Base-by-base conservation (phyloP, 1,140 invertebrate genomes). In the Drosophila tsacasi region DNA sequence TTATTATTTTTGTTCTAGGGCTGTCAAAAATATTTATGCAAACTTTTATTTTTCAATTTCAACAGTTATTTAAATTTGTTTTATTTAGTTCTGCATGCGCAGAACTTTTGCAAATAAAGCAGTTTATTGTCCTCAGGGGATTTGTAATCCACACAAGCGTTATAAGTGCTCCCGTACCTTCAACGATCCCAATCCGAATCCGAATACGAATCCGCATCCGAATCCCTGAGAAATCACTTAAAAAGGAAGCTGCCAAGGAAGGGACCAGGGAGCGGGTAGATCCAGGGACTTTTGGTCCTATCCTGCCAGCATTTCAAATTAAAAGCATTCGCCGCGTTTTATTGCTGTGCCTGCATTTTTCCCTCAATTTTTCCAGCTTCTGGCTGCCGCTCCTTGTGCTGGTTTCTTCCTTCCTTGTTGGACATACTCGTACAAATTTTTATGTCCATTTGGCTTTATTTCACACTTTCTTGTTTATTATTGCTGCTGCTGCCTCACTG, bases 381-480 rank as follows among this genome's bases (percentile, higher is more conserved):
- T 42, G 25, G 7, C 25, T 19, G 8, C n/a, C 2, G 52, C 4
- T 37, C 54, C 54, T 79, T 47, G 62, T 60, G 40, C n/a, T 39
- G 54, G 35, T 8, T 57, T 35, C 54, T 76, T 60, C 62, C 46
- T 63, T n/a, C n/a, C 57, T 50, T 59, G 49, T 49, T 77, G 61
- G 64, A 39, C 68, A 84, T 85, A 23, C 54, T 57, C 54, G 54
- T 57, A 79, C 84, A 90, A 90, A 90, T 89, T 89, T 90, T 58
- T 84, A 89, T 89, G 81, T 81, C 68, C 84, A 89, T 81, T 89
- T 90, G 78, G 85, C 78, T 90, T 89, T 89, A 89, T 90, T 89
- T 89, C 85, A 90, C 85, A 89, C 85, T 90, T 89, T 89, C 81
- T 85, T 89, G 85, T 90, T 90, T 85, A 90, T 90, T 89, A 89